Evolutionary conservation across 2,113 vertebrate species (phyloP), one percentile per base, ranked within the genome.

Genomic region (Pica pica): DNA sequence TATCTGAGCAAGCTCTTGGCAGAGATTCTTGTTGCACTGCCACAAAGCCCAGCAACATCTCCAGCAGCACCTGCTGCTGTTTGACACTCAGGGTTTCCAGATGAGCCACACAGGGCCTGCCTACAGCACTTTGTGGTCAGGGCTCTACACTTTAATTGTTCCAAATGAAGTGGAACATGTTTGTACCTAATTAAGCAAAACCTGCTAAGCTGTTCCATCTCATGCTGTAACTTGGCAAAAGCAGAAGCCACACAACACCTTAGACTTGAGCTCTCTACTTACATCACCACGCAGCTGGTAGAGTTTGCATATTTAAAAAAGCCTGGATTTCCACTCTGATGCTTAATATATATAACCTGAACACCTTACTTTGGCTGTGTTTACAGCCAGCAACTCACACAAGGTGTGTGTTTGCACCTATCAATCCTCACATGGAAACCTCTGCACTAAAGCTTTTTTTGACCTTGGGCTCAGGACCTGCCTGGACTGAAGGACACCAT

Each of bases 41-140:
- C 35, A 28, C 33, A 41, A 71, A 44, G 50, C 44, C 70, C 89
- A 63, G 41, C 41, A 35, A 52, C 35, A 16, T 5, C 77, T 67
- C 33, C 56, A 73, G 50, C 77, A 76, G 8, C 6, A 21, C 75
- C 61, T 53, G 30, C 68, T 33, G 73, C 67, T 71, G 78, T 73
- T 52, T 77, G 94, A 97, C 97, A 98, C 96, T 97, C 97, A 93
- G 80, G 94, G 73, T 98, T 98, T 98, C 97, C 97, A 97, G 92
- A 95, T 94, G 89, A 97, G 90, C 57, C 69, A 96, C 15, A 52
- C 4, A 1, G 44, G 28, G 83, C 63, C 93, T 87, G 39, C 97
- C 94, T 82, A 93, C 96, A 90, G 50, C 53, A 11, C 73, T 49
- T 83, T 94, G 97, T 59, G 96, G 97, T 96, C 92, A 86, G 87